Percentiles rank a stretch among this genome's conserved stretches.
Conservation (phyloP, 1,140 invertebrate genomes). For the Goniozus legneri region DNA sequence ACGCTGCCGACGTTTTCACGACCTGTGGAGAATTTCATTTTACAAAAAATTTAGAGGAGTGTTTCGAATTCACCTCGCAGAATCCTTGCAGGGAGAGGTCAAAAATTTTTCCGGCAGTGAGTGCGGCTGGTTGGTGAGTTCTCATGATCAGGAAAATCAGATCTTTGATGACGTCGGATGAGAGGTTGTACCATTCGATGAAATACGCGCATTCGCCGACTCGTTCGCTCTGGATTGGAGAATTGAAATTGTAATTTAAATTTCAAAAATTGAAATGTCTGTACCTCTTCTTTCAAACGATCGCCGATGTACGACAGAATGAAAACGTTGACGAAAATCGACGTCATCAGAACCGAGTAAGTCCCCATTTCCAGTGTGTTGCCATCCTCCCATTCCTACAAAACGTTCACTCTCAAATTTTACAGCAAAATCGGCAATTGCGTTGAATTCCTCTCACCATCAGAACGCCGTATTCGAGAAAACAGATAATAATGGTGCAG, state of each 20-base stretch:
- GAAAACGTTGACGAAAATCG: conserved; percentile 38
- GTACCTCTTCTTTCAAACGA: conserved; percentile 37
- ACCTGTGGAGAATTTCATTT: conserved; percentile 21
- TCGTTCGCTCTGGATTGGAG: conserved; percentile 26
- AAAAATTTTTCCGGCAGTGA: conserved; percentile 34
- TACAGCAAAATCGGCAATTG: conserved; percentile 3
- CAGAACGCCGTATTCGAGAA: conserved; percentile 44
- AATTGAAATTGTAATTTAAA: background rate
- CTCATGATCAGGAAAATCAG: conserved; percentile 31
- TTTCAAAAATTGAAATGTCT: background rate
- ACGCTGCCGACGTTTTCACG: conserved; percentile 37
- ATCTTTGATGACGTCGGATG: conserved; percentile 20
- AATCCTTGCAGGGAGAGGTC: conserved; percentile 36
- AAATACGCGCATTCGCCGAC: conserved; percentile 27
- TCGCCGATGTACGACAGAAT: conserved; percentile 41
- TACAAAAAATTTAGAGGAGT: background rate
- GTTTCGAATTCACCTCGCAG: conserved; percentile 23
- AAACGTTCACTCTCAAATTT: background rate
- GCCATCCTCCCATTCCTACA: conserved; percentile 39
- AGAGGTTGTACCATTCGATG: conserved; percentile 31
- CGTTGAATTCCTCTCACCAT: conserved; percentile 18
- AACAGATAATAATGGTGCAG: conserved; percentile 46
- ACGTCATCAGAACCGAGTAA: conserved; percentile 36
- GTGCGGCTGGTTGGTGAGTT: conserved; percentile 20
- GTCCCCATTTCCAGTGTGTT: conserved; percentile 32